Conservation (phyloP, 2,797 vertebrate genomes). For the Anisognathus igniventris region DNA sequence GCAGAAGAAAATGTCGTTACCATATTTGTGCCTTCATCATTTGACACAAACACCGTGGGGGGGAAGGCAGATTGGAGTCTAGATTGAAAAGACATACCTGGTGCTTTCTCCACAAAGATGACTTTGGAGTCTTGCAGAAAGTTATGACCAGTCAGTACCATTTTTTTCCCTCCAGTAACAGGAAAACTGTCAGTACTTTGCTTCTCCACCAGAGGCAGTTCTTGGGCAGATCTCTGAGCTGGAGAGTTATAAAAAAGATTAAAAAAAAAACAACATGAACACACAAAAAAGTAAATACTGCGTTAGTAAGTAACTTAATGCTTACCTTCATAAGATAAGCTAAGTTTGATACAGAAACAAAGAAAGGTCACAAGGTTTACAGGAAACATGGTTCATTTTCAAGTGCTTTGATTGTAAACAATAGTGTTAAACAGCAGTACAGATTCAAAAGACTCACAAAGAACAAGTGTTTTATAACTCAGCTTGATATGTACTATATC, state of each 20-base stretch:
- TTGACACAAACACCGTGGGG: background rate
- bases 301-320: background rate
- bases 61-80: background rate
- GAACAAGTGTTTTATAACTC: background rate
- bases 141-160: slow-evolving; percentile 93
- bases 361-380: background rate
- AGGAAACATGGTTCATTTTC: background rate
- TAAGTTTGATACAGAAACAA: background rate
- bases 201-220: slow-evolving; percentile 96
- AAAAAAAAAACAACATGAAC: background rate
- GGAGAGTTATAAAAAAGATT: background rate
- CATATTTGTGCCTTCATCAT: background rate
- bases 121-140: slow-evolving; percentile 97
- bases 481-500: background rate
- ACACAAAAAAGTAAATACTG: background rate
- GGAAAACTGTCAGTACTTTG: slow-evolving; percentile 89
- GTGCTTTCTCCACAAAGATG: slow-evolving; percentile 97
- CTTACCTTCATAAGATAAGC: background rate
- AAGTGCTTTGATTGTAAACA: background rate
- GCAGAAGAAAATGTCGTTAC: slow-evolving; percentile 5
- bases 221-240: slow-evolving; percentile 98
- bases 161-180: slow-evolving; percentile 88
- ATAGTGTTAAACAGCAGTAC: background rate
- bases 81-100: slow-evolving; percentile 79
- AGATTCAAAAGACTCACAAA: background rate